Base-by-base conservation (phyloP, 2,797 vertebrate genomes). In the Rhynchotus rufescens region DNA sequence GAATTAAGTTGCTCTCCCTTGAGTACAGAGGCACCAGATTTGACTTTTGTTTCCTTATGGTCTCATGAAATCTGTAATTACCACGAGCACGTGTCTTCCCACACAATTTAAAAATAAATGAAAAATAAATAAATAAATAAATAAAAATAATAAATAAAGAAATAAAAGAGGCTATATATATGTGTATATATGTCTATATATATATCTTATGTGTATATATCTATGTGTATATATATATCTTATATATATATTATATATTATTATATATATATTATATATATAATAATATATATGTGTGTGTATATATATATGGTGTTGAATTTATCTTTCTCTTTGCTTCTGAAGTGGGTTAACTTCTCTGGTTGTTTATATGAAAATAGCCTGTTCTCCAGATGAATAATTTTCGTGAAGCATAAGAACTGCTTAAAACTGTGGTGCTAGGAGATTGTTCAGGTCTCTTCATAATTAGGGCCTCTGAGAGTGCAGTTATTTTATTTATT, bases 341-440 rank as follows among this genome's bases (percentile, higher is more conserved):
- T 57, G 51, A 95, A 93, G 42, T 75, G 40, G 19, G 65, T 89
- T 96, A 96, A 95, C 94, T 96, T 68, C 76, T 95, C 93, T 62
- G 44, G 38, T 61, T 95, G 28, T 67, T 96, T 88, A 74, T 62
- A 71, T 71, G 34, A 94, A 96, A 95, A 91, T 17, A 77, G 51
- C 64, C 32, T 40, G 30, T 6, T 96, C 82, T 91, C 79, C 51
- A 85, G 86, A 91, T 68, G 15, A 93, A 77, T 61, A n/a, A 84
- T n/a, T 86, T 75, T 10, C 40, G 28, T 61, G n/a, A 81, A 90
- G 21, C 45, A 62, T 75, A 83, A 90, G 67, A 89, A 89, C 45
- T 49, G n/a, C 28, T 80, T 80, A 76, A 73, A 71, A 73, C 82
- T 77, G 84, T 45, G 38, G 17, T 80, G 56, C 45, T 80, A 77